Evolutionary conservation across 2,888 invertebrate genomes (phyloP).

Genomic region (Tipula confusa): DNA sequence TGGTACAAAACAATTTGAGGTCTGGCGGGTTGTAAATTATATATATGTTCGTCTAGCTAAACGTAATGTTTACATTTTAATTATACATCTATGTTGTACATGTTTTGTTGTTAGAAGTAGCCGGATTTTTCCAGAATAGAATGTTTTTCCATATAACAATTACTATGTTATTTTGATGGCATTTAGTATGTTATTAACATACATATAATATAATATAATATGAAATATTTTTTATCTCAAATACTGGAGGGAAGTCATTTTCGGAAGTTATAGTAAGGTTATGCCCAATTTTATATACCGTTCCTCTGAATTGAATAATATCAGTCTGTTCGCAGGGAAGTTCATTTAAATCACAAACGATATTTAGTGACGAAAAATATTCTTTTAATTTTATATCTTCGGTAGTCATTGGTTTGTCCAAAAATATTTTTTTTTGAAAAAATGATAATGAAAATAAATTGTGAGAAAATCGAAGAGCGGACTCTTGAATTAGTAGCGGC

Average conservation of each 20-base stretch:
- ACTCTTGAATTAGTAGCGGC: conserved; percentile 35
- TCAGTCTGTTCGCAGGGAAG: background rate
- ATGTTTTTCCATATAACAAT: too few relatives aligned
- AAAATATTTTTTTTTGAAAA: background rate
- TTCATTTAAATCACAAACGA: background rate
- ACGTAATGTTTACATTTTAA: too few relatives aligned
- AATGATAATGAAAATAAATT: too few relatives aligned
- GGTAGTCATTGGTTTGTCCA: background rate
- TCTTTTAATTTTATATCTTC: background rate
- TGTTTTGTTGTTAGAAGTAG: too few relatives aligned
- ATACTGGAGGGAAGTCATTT: background rate
- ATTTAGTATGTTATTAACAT: too few relatives aligned
- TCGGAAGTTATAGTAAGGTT: background rate
- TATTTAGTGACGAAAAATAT: background rate
- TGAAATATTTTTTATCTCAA: background rate
- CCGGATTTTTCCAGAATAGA: too few relatives aligned
- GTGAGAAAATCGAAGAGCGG: conserved; percentile 1
- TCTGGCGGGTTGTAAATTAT: too few relatives aligned
- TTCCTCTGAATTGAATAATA: background rate
- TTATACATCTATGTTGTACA: too few relatives aligned
- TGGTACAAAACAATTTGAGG: too few relatives aligned
- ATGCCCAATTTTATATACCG: background rate
- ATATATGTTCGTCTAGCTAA: too few relatives aligned
- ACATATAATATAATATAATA: too few relatives aligned
- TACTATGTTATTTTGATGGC: too few relatives aligned